These are phyloP conservation scores for Apteryx owenii DNA, from an alignment of 2,113 vertebrate species.

Conservation along the genomic window DNA sequence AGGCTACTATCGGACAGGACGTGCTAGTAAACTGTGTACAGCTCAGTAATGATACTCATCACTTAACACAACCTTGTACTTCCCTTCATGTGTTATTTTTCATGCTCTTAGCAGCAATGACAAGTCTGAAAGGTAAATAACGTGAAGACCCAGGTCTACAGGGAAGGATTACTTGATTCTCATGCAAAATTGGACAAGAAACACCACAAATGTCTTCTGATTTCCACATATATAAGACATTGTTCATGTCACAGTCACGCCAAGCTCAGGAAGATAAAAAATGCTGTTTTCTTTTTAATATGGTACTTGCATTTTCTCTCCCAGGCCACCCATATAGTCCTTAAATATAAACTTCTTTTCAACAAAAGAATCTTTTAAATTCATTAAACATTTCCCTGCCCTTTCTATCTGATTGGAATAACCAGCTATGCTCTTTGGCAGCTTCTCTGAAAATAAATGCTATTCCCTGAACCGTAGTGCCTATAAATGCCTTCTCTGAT, in stretches of 20 bases:
- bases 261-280: background rate
- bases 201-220: background rate
- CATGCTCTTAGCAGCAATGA: background rate
- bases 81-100: background rate
- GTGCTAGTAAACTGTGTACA: background rate
- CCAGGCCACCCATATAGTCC: background rate
- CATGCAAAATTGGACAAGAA: background rate
- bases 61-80: background rate
- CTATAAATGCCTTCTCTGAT: background rate
- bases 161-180: background rate
- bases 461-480: background rate
- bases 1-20: background rate
- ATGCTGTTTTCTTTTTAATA: background rate
- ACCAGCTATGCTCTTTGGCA: background rate
- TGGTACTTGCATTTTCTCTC: background rate
- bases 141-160: background rate
- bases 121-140: background rate
- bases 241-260: background rate
- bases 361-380: background rate
- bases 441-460: background rate
- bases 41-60: background rate
- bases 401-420: constrained; percentile 25
- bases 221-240: background rate
- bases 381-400: background rate
- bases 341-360: background rate